Evolutionary conservation across 2,797 vertebrate genomes (phyloP).

Genomic region (Synanceia verrucosa): DNA sequence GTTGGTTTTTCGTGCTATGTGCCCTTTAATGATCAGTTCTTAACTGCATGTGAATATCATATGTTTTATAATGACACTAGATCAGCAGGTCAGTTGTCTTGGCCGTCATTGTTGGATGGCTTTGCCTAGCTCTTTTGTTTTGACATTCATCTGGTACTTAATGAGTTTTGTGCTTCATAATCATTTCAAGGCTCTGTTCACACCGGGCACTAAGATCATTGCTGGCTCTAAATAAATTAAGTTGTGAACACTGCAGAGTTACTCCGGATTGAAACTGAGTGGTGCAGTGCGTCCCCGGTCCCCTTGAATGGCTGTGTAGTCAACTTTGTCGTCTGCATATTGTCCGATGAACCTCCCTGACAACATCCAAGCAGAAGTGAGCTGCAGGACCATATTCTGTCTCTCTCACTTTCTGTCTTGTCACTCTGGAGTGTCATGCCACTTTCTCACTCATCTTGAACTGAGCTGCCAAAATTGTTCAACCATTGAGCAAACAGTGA

Average conservation of each 20-base stretch:
- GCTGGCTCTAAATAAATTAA: not conserved
- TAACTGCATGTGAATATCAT: not conserved
- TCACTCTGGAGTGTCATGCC: constrained; percentile 22
- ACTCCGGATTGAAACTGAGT: not conserved
- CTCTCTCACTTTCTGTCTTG: constrained; percentile 1
- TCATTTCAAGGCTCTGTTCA: constrained; percentile 20
- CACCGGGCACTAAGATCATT: constrained; percentile 5
- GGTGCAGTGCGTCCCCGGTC: not conserved
- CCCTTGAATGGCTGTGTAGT: not conserved
- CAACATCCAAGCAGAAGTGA: constrained; percentile 7
- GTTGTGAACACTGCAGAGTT: not conserved
- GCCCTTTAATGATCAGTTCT: not conserved
- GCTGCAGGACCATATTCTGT: constrained; percentile 25
- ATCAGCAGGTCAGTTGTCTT: not conserved
- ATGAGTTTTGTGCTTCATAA: constrained; percentile 19
- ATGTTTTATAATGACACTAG: not conserved
- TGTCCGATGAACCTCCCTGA: constrained; percentile 7
- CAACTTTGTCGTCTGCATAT: not conserved
- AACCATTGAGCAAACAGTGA: constrained; percentile 17
- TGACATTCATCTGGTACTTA: constrained; percentile 6
- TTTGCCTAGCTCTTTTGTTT: constrained; percentile 15
- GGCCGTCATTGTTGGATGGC: not conserved
- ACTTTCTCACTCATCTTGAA: constrained; percentile 21
- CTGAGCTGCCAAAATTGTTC: constrained; percentile 20
- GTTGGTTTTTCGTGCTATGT: not conserved